Evolutionary conservation across 2,888 invertebrate species (phyloP).

Genomic region (Agrochola lychnidis): DNA sequence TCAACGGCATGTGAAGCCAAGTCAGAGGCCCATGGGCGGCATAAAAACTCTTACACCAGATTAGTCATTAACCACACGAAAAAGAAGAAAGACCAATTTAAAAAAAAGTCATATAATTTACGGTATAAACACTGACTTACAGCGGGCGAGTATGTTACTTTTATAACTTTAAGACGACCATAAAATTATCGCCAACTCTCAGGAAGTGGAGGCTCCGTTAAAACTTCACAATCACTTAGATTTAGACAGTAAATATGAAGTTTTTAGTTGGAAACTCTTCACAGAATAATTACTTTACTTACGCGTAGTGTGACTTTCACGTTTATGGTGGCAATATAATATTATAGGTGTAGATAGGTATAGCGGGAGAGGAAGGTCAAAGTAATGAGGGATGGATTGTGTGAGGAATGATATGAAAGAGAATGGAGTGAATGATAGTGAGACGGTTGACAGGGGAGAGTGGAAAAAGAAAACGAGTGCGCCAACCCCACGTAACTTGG

Average conservation of each 20-base stretch:
- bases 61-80: too few relatives aligned
- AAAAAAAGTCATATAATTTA: neutral
- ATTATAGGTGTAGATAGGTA: neutral
- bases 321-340: neutral
- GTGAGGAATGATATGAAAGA: too few relatives aligned
- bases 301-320: neutral
- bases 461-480: too few relatives aligned
- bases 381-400: too few relatives aligned
- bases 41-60: too few relatives aligned
- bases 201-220: conserved; percentile 33
- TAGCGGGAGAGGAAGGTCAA: too few relatives aligned
- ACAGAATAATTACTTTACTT: conserved; percentile 11
- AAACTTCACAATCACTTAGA: conserved; percentile 56
- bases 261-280: conserved; percentile 17
- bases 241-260: conserved; percentile 45
- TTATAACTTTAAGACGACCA: conserved; percentile 44
- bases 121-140: conserved; percentile 10
- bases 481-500: too few relatives aligned
- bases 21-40: too few relatives aligned
- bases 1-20: too few relatives aligned
- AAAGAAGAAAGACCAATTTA: neutral
- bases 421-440: too few relatives aligned
- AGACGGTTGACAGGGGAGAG: too few relatives aligned
- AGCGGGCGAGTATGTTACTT: conserved; percentile 23
- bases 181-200: conserved; percentile 40